These are phyloP conservation scores for Ophiodon elongatus DNA, from an alignment of 2,113 vertebrate species.

Conservation along the genomic window DNA sequence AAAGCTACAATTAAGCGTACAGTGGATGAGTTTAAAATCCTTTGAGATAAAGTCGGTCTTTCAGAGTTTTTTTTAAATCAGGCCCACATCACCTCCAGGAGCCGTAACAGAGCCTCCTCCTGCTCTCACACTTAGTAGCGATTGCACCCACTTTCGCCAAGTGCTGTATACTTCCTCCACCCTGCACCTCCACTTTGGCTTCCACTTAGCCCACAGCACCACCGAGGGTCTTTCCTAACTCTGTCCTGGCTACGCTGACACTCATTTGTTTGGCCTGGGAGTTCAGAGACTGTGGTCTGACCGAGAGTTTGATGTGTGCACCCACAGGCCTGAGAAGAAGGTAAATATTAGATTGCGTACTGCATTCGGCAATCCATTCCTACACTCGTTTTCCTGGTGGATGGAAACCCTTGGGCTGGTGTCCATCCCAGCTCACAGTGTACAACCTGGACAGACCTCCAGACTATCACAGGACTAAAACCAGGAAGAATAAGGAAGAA, in stretches of 20 bases:
- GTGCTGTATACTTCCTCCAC: slow-evolving; percentile 8
- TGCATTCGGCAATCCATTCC: neutral
- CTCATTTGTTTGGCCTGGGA: neutral
- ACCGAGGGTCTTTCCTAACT: slow-evolving; percentile 27
- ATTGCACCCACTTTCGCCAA: slow-evolving; percentile 5
- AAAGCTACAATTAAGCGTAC: neutral
- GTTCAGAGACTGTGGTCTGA: neutral
- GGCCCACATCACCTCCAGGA: neutral
- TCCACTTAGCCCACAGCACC: slow-evolving; percentile 22
- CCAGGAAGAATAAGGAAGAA: neutral
- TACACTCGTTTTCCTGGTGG: neutral
- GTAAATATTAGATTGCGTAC: neutral
- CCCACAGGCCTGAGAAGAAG: neutral
- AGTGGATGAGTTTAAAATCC: neutral
- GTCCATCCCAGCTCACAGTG: neutral
- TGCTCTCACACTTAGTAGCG: neutral
- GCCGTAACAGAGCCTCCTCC: neutral
- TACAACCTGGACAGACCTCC: neutral
- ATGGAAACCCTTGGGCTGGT: neutral
- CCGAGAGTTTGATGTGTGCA: neutral
- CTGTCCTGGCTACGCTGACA: neutral
- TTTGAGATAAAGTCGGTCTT: neutral
- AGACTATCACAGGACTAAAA: neutral
- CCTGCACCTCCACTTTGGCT: slow-evolving; percentile 8
- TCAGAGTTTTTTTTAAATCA: neutral